Evolutionary conservation across 2,797 vertebrate species (phyloP).

Genomic region (Mycteria americana): DNA sequence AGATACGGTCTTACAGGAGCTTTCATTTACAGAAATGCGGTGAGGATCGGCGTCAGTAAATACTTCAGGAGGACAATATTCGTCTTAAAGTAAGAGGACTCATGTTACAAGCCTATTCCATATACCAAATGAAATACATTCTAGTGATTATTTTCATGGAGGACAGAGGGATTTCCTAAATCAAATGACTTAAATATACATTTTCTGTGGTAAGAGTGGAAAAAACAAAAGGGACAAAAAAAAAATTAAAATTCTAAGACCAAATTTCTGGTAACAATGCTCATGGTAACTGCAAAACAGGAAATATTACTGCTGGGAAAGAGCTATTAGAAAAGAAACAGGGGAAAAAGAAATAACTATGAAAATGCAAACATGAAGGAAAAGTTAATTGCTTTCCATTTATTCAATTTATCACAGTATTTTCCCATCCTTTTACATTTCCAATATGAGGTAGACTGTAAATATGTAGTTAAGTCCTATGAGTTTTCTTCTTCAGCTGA

Average conservation of each 20-base stretch:
- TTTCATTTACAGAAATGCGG: neutral
- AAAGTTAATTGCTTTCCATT: slow-evolving; percentile 45
- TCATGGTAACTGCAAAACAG: neutral
- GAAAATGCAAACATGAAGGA: slow-evolving; percentile 29
- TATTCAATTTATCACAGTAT: slow-evolving; percentile 20
- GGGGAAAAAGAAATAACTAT: neutral
- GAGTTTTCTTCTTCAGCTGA: slow-evolving; percentile 22
- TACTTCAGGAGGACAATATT: neutral
- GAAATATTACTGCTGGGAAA: slow-evolving; percentile 3
- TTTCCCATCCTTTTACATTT: slow-evolving; percentile 7
- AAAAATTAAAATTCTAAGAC: neutral
- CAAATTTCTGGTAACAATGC: slow-evolving; percentile 35
- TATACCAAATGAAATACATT: neutral
- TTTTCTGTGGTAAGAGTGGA: neutral
- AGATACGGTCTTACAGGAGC: neutral
- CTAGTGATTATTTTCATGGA: neutral
- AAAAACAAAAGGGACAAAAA: neutral
- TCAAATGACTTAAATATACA: neutral
- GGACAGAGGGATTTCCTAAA: neutral
- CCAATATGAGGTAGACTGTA: neutral
- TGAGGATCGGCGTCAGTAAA: neutral
- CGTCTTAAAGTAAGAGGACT: neutral
- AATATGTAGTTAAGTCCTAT: slow-evolving; percentile 18
- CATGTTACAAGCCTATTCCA: neutral
- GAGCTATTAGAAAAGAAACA: neutral